Evolutionary conservation across 1,140 invertebrate genomes (phyloP).

Genomic region (Ptiloglossa arizonensis): DNA sequence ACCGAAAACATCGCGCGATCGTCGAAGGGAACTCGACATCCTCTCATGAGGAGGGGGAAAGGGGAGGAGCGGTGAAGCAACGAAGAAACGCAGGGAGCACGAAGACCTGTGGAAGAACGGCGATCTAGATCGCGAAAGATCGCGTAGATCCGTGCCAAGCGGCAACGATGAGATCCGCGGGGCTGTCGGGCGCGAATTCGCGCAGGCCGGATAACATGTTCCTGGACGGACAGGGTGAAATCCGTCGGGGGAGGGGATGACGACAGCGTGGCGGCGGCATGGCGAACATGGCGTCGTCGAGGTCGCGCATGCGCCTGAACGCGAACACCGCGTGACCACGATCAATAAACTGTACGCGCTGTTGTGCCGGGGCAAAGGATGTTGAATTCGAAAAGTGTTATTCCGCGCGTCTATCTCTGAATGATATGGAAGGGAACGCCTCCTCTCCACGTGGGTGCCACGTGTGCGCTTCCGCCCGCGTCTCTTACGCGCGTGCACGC

Average conservation of each 20-base stretch:
- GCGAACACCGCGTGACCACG: slow-evolving; percentile 77
- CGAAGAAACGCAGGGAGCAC: too few relatives aligned
- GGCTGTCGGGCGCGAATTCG: slow-evolving; percentile 27
- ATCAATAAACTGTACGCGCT: slow-evolving; percentile 76
- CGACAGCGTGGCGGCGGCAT: slow-evolving; percentile 70
- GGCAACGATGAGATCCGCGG: too few relatives aligned
- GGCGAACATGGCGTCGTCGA: slow-evolving; percentile 77
- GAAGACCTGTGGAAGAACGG: too few relatives aligned
- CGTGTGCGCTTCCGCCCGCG: slow-evolving; percentile 76
- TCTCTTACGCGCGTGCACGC: slow-evolving; percentile 58
- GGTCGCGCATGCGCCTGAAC: slow-evolving; percentile 76
- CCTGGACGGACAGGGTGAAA: slow-evolving; percentile 4
- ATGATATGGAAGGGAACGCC: slow-evolving; percentile 82
- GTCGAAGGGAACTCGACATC: too few relatives aligned
- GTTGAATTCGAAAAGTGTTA: slow-evolving; percentile 82
- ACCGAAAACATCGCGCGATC: too few relatives aligned
- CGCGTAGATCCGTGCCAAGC: too few relatives aligned
- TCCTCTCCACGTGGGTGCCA: slow-evolving; percentile 82
- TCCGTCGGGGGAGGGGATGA: slow-evolving; percentile 27
- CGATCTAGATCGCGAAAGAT: too few relatives aligned
- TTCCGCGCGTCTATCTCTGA: slow-evolving; percentile 82
- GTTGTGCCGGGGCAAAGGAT: slow-evolving; percentile 75
- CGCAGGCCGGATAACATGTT: slow-evolving; percentile 23
- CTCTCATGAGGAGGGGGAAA: too few relatives aligned
- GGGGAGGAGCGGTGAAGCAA: too few relatives aligned